A percentile compares a stretch with the other conserved stretches of the same genome.
These are phyloP conservation scores for Agrotis segetum DNA, from an alignment of 2,888 invertebrate genomes.

Conservation along the genomic window DNA sequence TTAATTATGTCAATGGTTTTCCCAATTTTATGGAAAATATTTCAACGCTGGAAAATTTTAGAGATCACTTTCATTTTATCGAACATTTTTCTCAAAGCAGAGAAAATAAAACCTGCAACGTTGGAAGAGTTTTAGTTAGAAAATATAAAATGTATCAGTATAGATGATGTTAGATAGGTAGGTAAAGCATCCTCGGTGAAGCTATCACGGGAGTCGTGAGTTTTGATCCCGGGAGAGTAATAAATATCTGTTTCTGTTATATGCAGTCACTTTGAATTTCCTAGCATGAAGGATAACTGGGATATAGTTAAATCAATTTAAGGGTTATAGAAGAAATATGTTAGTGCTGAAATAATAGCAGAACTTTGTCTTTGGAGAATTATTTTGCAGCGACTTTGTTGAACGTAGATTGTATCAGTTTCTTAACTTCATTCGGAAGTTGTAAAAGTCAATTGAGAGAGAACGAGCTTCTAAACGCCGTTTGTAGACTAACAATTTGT, in stretches of 20 bases:
- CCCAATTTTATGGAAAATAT: neutral
- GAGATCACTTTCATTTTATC: conserved; percentile 29
- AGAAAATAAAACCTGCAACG: conserved; percentile 36
- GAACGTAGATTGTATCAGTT: conserved; percentile 53
- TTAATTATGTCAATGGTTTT: conserved; percentile 8
- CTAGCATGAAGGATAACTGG: conserved; percentile 54
- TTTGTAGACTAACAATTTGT: conserved; percentile 48
- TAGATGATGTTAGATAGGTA: conserved; percentile 43
- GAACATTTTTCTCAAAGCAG: conserved; percentile 7
- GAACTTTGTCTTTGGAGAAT: conserved; percentile 41
- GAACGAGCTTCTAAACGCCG: conserved; percentile 45
- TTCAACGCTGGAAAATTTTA: neutral
- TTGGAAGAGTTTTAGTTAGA: conserved; percentile 35
- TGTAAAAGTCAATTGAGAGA: conserved; percentile 52
- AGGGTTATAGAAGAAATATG: conserved; percentile 42
- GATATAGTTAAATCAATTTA: conserved; percentile 59
- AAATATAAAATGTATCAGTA: conserved; percentile 55
- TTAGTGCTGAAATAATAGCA: conserved; percentile 40
- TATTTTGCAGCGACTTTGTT: conserved; percentile 40
- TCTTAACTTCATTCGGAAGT: conserved; percentile 50
- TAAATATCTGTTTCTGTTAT: conserved; percentile 62
- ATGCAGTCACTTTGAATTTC: conserved; percentile 63
- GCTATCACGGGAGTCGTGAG: conserved; percentile 51
- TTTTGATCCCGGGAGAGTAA: conserved; percentile 56
- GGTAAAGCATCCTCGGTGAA: conserved; percentile 30